Conservation (phyloP, 2,888 invertebrate genomes). For the Rhodophaea formosa region DNA sequence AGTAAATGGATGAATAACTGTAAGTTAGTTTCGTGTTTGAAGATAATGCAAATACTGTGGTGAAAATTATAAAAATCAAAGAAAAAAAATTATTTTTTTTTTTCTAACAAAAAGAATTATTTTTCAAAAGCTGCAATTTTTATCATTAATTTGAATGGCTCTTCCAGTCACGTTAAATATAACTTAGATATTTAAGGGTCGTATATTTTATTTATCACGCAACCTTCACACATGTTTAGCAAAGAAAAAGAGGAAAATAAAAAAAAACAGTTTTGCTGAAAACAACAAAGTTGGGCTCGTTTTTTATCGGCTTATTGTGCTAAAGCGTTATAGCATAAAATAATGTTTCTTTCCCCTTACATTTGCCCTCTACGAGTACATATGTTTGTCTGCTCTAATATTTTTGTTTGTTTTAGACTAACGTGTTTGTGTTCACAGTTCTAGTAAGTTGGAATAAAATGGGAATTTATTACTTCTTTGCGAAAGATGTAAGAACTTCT, state of each 20-base stretch:
- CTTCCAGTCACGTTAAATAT: conserved; percentile 1
- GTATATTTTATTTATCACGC: conserved; percentile 5
- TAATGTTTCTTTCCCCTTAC: conserved; percentile 36
- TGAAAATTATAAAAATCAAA: too few species aligned
- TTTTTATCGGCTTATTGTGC: conserved; percentile 57
- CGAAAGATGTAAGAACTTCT: too few species aligned
- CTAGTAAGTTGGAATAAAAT: background rate
- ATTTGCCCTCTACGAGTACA: conserved; percentile 1
- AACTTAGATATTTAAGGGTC: background rate
- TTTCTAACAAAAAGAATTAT: too few species aligned
- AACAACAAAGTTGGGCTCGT: conserved; percentile 49
- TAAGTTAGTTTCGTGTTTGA: too few species aligned
- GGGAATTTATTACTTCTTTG: background rate
- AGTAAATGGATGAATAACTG: too few species aligned
- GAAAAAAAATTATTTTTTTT: too few species aligned
- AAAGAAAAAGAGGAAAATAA: conserved; percentile 34
- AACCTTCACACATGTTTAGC: background rate
- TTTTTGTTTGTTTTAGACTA: background rate
- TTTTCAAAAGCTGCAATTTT: too few species aligned
- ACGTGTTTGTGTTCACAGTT: background rate
- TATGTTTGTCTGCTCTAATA: background rate
- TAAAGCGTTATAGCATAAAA: conserved; percentile 50
- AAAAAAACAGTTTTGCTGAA: conserved; percentile 46
- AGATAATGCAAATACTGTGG: too few species aligned
- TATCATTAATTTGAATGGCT: background rate